These are phyloP conservation scores for Plagodis pulveraria DNA, from an alignment of 2,888 invertebrate genomes.

Conservation along the genomic window DNA sequence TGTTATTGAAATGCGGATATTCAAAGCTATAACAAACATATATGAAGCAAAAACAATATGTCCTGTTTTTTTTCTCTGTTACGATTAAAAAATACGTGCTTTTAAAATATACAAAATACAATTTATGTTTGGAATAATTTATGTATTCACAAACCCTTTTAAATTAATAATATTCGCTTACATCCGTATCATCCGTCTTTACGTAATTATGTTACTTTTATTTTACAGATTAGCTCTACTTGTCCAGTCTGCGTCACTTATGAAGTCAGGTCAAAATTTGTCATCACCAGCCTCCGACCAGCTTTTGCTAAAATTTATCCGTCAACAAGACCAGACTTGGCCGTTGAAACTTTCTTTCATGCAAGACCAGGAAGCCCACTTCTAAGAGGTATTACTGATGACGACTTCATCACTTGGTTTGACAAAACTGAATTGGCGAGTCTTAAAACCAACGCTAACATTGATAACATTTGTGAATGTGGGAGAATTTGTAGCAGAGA, in stretches of 20 bases:
- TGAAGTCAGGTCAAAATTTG: constrained; percentile 84
- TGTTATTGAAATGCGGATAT: no score
- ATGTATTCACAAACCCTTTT: no score
- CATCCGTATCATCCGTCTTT: no score
- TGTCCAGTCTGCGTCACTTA: constrained; percentile 87
- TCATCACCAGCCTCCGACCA: constrained; percentile 86
- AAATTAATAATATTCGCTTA: no score
- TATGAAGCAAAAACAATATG: no score
- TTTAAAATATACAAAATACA: no score
- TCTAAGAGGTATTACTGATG: constrained; percentile 86
- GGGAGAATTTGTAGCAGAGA: constrained; percentile 78
- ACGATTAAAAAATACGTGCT: no score
- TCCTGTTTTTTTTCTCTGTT: no score
- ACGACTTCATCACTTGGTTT: constrained; percentile 88
- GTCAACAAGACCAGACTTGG: constrained; percentile 85
- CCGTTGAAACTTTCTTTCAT: constrained; percentile 87
- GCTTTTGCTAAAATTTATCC: constrained; percentile 87
- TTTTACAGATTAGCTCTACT: constrained; percentile 80
- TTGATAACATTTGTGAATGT: constrained; percentile 83
- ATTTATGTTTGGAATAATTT: no score
- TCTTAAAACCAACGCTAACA: constrained; percentile 70
- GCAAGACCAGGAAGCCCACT: constrained; percentile 85
- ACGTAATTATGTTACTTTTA: neutral
- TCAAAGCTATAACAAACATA: no score
- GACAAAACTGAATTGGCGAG: constrained; percentile 83